These are phyloP conservation scores for Steinernema feltiae DNA, from an alignment of 1,140 invertebrate genomes.

Conservation along the genomic window DNA sequence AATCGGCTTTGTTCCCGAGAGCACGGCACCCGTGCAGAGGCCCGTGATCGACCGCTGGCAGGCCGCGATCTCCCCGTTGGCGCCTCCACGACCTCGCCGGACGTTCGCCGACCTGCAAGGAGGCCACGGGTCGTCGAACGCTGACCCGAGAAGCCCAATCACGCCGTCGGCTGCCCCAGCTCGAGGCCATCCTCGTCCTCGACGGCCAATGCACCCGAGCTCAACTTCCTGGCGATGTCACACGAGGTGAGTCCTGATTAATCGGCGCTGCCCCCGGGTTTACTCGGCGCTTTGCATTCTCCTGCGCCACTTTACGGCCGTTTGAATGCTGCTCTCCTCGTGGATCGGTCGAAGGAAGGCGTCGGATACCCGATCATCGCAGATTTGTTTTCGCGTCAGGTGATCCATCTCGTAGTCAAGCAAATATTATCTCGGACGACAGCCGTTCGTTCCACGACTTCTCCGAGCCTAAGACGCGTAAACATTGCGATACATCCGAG, in stretches of 20 bases:
- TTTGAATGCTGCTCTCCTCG: neutral
- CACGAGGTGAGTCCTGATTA: slow-evolving; percentile 43
- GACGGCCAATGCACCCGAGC: slow-evolving; percentile 43
- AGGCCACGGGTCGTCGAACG: neutral
- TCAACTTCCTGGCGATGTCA: slow-evolving; percentile 50
- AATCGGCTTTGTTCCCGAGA: slow-evolving; percentile 46
- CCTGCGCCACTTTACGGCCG: neutral
- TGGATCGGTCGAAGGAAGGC: neutral
- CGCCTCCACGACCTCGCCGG: slow-evolving; percentile 22
- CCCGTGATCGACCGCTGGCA: slow-evolving; percentile 24
- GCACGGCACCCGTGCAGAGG: slow-evolving; percentile 45
- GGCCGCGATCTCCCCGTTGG: slow-evolving; percentile 9
- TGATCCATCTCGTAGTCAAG: slow-evolving; percentile 15
- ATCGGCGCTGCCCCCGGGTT: neutral
- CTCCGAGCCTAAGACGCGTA: neutral
- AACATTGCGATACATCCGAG: slow-evolving; percentile 10
- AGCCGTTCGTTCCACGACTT: neutral
- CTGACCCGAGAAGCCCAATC: neutral
- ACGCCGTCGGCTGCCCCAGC: neutral
- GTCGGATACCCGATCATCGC: neutral
- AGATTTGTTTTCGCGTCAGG: slow-evolving; percentile 23
- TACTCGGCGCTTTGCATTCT: neutral
- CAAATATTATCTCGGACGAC: slow-evolving; percentile 2
- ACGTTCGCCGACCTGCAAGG: slow-evolving; percentile 39
- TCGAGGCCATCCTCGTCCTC: slow-evolving; percentile 28